Base-by-base conservation (phyloP, 2,797 vertebrate species). In the Podargus strigoides region DNA sequence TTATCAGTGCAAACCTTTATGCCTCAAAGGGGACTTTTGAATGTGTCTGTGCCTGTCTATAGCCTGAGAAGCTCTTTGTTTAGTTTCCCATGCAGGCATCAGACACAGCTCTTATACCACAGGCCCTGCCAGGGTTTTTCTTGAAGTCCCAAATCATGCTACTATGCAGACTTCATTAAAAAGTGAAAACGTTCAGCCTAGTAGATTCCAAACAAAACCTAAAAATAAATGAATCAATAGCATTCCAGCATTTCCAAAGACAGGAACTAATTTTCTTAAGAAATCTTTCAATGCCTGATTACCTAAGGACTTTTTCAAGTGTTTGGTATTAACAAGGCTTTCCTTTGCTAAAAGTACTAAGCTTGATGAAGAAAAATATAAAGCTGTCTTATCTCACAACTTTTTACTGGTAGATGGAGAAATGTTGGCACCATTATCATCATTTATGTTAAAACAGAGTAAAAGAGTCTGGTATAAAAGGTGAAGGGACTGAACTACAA, bases 221-320 rank as follows among this genome's bases (percentile, higher is more conserved):
- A 3, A n/a, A 56, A 41, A 41, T 27, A 47, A 26, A 8, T 2
- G 1, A 37, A 18, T 20, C 5, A 37, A 12, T 15, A 39, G 0
- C 15, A 52, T 47, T 63, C 23, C 16, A 52, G 24, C 10, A 60
- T 60, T 73, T 74, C 9, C 19, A 20, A 50, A 62, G 18, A 28
- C 46, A 67, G 26, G 62, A 24, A 66, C 18, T 15, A 18, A 28
- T 70, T 64, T 64, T 70, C 56, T 58, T 15, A 44, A 60, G 34
- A 67, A 81, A 46, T 52, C 22, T 56, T 64, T 23, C 19, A 42
- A 13, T 46, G 17, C 7, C 34, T 59, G 34, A 74, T 28, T 44
- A 14, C 24, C 24, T 30, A 27, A 39, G 7, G 49, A 26, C 32
- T 50, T 58, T 28, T 42, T 58, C 22, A 14, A 50, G n/a, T 20